Conservation (phyloP, 92 coral and sea anemone genomes). For the Phenganax subtilis region DNA sequence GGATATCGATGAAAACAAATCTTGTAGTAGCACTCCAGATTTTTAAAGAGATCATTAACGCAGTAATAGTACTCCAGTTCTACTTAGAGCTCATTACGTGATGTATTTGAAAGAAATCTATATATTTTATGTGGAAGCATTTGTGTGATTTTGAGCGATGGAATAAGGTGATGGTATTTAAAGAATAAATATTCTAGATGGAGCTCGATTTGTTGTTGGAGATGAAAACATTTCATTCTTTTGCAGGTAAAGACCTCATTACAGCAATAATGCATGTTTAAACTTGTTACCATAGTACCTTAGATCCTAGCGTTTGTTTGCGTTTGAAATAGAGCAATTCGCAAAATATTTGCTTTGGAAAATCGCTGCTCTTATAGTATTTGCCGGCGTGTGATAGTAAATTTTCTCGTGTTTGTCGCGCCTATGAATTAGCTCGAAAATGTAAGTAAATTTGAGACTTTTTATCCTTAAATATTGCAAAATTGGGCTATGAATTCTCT, state of each 20-base stretch:
- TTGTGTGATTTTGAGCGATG: no score
- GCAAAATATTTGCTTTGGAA: constrained; percentile 1
- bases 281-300: constrained; percentile 21
- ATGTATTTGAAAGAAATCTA: no score
- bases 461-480: neutral
- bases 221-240: neutral
- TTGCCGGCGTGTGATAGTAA: neutral
- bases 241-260: constrained; percentile 11
- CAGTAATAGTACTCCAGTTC: no score
- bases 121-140: no score
- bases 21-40: no score
- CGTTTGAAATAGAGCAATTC: neutral
- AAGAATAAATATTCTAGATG: no score
- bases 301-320: constrained; percentile 4
- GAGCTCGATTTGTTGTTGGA: no score
- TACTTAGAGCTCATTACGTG: no score
- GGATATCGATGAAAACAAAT: no score
- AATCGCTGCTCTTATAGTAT: neutral
- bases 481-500: neutral
- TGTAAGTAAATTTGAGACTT: neutral
- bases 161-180: no score
- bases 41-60: no score
- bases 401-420: neutral
- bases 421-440: neutral
- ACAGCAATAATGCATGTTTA: constrained; percentile 11